phyloP scores from a whole-genome alignment of 2,113 vertebrate genomes.

The Carollia perspicillata region DNA sequence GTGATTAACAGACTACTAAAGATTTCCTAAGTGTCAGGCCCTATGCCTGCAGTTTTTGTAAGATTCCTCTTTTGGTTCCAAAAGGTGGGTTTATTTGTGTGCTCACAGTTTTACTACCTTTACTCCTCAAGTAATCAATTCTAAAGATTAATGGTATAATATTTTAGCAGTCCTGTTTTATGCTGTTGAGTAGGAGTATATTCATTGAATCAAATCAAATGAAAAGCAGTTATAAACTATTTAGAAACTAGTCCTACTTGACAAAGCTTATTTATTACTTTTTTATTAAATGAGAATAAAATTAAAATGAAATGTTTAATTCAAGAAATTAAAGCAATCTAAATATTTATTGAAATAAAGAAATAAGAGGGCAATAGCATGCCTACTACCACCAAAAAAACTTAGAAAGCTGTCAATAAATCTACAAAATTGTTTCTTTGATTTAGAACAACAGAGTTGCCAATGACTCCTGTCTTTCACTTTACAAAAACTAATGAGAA shows the following conservation, averaged over 20 bases:
- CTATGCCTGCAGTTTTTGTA: not conserved
- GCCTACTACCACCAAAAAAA: not conserved
- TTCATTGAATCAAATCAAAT: not conserved
- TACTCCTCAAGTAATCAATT: not conserved
- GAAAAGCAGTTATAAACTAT: not conserved
- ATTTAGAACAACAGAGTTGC: not conserved
- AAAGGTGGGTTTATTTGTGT: not conserved
- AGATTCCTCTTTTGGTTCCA: not conserved
- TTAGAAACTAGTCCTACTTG: not conserved
- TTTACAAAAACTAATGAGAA: conserved; percentile 1
- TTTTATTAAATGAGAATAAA: not conserved
- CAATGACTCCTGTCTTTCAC: not conserved
- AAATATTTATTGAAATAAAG: not conserved
- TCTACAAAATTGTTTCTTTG: not conserved
- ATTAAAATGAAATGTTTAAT: not conserved
- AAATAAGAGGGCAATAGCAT: not conserved
- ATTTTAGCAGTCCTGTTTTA: not conserved
- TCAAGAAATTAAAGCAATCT: not conserved
- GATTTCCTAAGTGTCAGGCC: not conserved
- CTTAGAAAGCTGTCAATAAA: not conserved
- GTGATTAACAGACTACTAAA: not conserved
- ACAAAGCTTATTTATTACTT: not conserved
- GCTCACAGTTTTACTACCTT: not conserved
- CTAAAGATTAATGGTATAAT: not conserved
- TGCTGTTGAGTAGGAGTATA: not conserved